phyloP scores from a whole-genome alignment of 2,888 invertebrate species.

The Pristionchus exspectatus region DNA sequence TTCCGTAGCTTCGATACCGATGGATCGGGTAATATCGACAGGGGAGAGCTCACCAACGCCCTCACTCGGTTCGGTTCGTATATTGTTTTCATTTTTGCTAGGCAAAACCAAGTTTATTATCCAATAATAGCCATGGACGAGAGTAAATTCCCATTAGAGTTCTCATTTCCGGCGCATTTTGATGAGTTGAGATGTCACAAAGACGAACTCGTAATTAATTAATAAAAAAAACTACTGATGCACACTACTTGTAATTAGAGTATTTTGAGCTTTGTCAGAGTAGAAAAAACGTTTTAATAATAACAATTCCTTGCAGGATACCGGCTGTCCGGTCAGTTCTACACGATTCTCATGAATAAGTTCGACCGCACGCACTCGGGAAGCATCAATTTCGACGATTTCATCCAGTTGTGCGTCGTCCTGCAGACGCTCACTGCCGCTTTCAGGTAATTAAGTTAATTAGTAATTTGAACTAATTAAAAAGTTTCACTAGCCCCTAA shows the following conservation, averaged over 20 bases:
- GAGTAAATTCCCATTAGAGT: not conserved
- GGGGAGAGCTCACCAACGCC: constrained; percentile 91
- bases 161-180: not conserved
- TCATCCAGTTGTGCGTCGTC: constrained; percentile 87
- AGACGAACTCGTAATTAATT: not conserved
- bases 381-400: constrained; percentile 96
- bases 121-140: not conserved
- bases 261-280: no score
- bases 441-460: constrained; percentile 1
- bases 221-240: not conserved
- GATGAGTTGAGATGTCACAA: not conserved
- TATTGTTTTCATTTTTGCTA: not conserved
- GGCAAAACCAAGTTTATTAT: no score
- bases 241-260: no score
- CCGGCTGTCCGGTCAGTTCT: constrained; percentile 87
- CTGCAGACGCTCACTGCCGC: constrained; percentile 48
- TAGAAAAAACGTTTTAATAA: no score
- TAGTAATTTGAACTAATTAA: no score
- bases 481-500: no score
- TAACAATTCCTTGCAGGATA: constrained; percentile 80
- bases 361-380: constrained; percentile 94
- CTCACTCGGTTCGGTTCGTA: constrained; percentile 86
- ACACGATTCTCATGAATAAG: constrained; percentile 89
- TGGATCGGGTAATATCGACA: constrained; percentile 91
- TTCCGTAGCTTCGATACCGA: constrained; percentile 95